phyloP scores from a whole-genome alignment of 2,113 vertebrate genomes.

The Sigmodon hispidus region DNA sequence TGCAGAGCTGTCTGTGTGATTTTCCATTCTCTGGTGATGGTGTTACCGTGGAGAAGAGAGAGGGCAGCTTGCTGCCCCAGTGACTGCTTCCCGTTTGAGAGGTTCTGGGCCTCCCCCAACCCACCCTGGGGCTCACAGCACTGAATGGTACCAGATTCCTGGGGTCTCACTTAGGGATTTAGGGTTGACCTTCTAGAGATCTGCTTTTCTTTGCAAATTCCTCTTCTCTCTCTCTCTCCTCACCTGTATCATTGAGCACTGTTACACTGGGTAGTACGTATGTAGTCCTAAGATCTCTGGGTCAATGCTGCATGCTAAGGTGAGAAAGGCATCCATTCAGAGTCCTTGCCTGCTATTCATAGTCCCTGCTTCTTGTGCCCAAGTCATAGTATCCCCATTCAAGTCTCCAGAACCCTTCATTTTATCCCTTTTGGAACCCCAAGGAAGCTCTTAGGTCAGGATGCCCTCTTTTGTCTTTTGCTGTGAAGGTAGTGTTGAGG shows the following conservation, averaged over 20 bases:
- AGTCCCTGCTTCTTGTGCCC: fast-evolving
- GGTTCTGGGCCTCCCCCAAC: not conserved
- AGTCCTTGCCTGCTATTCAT: fast-evolving
- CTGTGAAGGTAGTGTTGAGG: not conserved
- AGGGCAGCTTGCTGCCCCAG: constrained; percentile 32
- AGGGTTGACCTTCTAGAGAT: too few species aligned
- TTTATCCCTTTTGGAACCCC: not conserved
- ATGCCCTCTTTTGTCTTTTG: not conserved
- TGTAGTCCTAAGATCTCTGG: not conserved
- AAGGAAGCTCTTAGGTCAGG: not conserved
- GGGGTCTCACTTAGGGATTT: constrained; percentile 29
- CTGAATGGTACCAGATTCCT: not conserved
- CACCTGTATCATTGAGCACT: not conserved
- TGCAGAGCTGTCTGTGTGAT: constrained; percentile 40
- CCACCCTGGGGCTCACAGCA: not conserved
- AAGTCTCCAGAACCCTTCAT: not conserved
- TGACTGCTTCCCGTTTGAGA: constrained; percentile 35
- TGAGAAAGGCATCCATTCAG: not conserved
- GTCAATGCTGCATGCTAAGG: not conserved
- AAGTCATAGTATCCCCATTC: not conserved
- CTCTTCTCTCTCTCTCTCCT: not conserved
- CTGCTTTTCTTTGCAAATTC: not conserved
- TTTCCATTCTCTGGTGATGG: constrained; percentile 57
- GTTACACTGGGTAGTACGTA: not conserved
- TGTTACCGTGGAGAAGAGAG: constrained; percentile 48